Evolutionary conservation across 2,113 vertebrate species (phyloP), one percentile per base, ranked within the genome.

Genomic region (Toxotes chatareus): DNA sequence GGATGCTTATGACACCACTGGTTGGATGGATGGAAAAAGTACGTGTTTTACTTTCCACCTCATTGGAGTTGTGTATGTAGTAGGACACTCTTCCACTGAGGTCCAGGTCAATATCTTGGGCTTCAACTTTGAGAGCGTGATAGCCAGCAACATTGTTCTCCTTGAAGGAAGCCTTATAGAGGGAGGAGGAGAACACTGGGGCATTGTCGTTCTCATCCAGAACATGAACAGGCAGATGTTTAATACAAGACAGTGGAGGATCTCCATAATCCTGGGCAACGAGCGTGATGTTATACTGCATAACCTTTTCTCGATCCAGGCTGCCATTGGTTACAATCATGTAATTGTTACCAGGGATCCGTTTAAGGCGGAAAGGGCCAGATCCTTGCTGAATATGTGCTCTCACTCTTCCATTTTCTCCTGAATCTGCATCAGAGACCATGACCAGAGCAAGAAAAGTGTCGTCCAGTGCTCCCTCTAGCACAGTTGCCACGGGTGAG

Each of bases 121-220:
- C 98, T 13, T 57, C 86, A n/a, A 99, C 68, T 0, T 93, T 95
- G 63, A 98, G 92, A 51, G 97, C 87, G 0, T 92, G 91, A 47
- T 92, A 86, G 3, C 92, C 95, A 0, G 90, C 92, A 0, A 66
- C 23, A 0, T 95, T 96, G 83, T 98, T 99, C 88, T 99, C 97
- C 4, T 88, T 72, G 2, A 98, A 77, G 1, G 95, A 93, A 3
- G 89, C 92, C 70, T 93, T 93, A 0, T 97, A 99, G 40, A 80
- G 13, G 1, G 82, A 89, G 63, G 81, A 84, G 31, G 96, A 96
- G 5, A 99, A 99, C 31, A 95, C 84, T 0, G 98, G 98, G 1
- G 96, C 87, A 0, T 99, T 99, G 93, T 99, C 98, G 0, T 99
- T 99, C 83, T 96, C 94, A 0, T 99, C 98, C 0, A 95, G 89